Percentiles rank a stretch among this genome's conserved stretches.
phyloP scores from a whole-genome alignment of 2,888 invertebrate species.

The Drosophila parthenogenetica region DNA sequence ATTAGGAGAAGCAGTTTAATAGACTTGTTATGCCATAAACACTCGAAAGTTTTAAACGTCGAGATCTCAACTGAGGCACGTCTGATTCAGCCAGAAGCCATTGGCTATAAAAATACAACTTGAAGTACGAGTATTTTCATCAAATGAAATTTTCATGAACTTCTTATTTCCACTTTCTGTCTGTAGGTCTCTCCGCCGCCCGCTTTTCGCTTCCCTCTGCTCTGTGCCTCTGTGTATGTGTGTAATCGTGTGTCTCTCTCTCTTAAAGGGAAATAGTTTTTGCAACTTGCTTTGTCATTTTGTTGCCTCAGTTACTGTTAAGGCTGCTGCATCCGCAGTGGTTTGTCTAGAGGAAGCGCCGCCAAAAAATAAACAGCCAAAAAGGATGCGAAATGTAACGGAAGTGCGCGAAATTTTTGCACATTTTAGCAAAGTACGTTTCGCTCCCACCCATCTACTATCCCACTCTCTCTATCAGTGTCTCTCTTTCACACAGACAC shows the following conservation, averaged over 20 bases:
- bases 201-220: not conserved
- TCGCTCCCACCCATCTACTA: not conserved
- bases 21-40: conserved; percentile 60
- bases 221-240: not conserved
- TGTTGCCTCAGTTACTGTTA: conserved; percentile 37
- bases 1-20: conserved; percentile 44
- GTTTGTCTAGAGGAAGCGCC: conserved; percentile 72
- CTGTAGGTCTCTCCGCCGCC: not conserved
- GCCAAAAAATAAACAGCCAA: conserved; percentile 67
- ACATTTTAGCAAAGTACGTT: conserved; percentile 57
- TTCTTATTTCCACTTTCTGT: conserved; percentile 1
- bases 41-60: conserved; percentile 50
- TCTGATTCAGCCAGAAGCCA: conserved; percentile 34
- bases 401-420: conserved; percentile 75
- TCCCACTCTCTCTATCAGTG: not conserved
- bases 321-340: conserved; percentile 62
- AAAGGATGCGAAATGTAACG: conserved; percentile 75
- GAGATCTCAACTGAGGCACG: conserved; percentile 39
- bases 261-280: conserved; percentile 56
- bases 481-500: not conserved
- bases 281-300: conserved; percentile 66
- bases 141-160: conserved; percentile 65
- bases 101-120: conserved; percentile 28
- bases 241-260: too few relatives aligned
- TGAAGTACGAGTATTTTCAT: conserved; percentile 48